A percentile compares a stretch with the other conserved stretches of the same genome.
These are phyloP conservation scores for Pavo muticus DNA, from an alignment of 2,113 vertebrate species.

Conservation along the genomic window DNA sequence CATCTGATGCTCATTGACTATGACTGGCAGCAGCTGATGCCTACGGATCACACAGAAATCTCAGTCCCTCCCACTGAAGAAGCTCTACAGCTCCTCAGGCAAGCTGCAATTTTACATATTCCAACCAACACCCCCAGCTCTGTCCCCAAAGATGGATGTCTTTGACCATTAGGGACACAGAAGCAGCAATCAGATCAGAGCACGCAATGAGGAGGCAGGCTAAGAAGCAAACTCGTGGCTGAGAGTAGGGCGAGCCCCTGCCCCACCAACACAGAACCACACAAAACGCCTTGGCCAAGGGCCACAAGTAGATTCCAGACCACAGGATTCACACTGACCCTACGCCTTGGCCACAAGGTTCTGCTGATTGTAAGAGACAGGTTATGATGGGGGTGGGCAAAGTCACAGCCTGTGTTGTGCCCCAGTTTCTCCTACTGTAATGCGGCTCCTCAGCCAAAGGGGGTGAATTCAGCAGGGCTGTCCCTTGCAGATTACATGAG, in stretches of 20 bases:
- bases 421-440: neutral
- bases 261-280: too few relatives aligned
- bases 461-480: neutral
- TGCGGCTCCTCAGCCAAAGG: neutral
- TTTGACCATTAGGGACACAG: neutral
- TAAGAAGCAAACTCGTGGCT: neutral
- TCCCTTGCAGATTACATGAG: neutral
- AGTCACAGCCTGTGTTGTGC: neutral
- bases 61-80: neutral
- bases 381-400: too few relatives aligned
- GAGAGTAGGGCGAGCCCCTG: too few relatives aligned
- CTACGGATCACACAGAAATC: neutral
- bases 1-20: neutral
- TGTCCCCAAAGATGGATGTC: rapidly evolving
- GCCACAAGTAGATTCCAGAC: neutral
- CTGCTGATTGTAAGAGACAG: neutral
- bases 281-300: neutral
- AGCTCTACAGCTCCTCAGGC: neutral
- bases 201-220: neutral
- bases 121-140: neutral
- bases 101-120: neutral
- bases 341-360: neutral
- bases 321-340: neutral
- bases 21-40: slow-evolving; percentile 58
- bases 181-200: neutral